Evolutionary conservation across 1,140 invertebrate genomes (phyloP), one percentile per base, ranked within the genome.

Genomic region (Papilio xuthus): DNA sequence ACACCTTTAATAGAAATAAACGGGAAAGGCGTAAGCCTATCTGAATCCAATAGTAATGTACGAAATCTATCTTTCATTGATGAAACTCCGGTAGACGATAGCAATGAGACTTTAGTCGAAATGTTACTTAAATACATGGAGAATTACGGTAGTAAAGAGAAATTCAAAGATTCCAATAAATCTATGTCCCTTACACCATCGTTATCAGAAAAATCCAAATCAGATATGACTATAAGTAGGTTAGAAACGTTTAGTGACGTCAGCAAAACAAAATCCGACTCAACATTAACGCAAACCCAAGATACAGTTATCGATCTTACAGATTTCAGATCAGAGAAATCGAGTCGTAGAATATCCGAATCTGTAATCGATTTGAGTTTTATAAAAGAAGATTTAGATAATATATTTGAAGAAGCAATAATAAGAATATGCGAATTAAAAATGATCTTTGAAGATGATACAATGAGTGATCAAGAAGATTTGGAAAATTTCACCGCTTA

Each of bases 121-220:
- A 91, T 94, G 84, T 80, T 94, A 0, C 67, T 94, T 0, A 93
- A 94, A 83, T 94, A 93, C 28, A 94, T 94, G 92, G 93, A 94
- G 53, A 89, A 88, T 73, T 93, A 93, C 26, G 86, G 85, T 0
- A 86, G 80, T 4, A 91, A 89, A 78, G 89, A 90, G 7, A 92
- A 86, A 37, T 85, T 83, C 37, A 84, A 89, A 53, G 85, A 90
- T 9, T 82, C 86, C 53, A 80, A 81, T 0, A 88, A 93, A 86
- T 88, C 86, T 0, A 83, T 89, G 50, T 91, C 90, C 7, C 69
- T 91, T 2, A 94, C 91, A 1, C 92, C 91, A 3, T 92, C 88
- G 8, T 75, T 92, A 12, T 93, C 90, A 12, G 92, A 94, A 41
- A 93, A 94, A 80, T 92, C 92, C 9, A 94, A 93, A 80, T 94